phyloP scores from a whole-genome alignment of 2,888 invertebrate species.

The Chironomus tentans region DNA sequence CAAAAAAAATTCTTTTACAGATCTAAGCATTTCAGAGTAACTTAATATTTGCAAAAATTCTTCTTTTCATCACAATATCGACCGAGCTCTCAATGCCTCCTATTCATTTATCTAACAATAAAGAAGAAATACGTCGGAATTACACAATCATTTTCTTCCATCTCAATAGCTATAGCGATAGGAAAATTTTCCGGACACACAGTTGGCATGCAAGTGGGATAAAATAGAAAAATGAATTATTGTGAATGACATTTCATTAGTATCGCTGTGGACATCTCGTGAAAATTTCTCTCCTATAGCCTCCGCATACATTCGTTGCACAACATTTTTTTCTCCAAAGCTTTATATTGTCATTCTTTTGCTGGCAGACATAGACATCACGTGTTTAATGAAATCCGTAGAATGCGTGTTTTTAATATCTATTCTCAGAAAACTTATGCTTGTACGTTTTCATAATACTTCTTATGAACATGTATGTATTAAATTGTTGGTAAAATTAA shows the following conservation, averaged over 20 bases:
- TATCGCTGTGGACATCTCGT: not conserved
- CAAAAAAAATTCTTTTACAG: too few relatives aligned
- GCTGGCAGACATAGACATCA: not conserved
- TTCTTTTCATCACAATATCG: too few relatives aligned
- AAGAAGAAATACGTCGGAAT: too few relatives aligned
- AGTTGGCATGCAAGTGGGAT: not conserved
- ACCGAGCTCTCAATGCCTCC: too few relatives aligned
- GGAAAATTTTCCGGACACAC: too few relatives aligned
- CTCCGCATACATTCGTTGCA: not conserved
- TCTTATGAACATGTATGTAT: not conserved
- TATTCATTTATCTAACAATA: too few relatives aligned
- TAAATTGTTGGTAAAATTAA: not conserved
- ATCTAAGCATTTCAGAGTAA: too few relatives aligned
- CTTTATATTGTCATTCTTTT: not conserved
- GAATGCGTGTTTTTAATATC: not conserved
- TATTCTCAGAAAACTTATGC: not conserved
- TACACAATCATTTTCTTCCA: too few relatives aligned
- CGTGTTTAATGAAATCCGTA: not conserved
- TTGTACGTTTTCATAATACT: too few relatives aligned
- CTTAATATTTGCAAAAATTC: too few relatives aligned
- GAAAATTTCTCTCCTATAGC: not conserved
- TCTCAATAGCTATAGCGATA: too few relatives aligned
- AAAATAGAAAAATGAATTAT: not conserved
- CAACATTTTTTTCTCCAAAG: not conserved
- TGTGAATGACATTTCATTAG: conserved; percentile 12